Evolutionary conservation across 2,113 vertebrate genomes (phyloP), one percentile per base, ranked within the genome.

Genomic region (Hippopotamus amphibius): DNA sequence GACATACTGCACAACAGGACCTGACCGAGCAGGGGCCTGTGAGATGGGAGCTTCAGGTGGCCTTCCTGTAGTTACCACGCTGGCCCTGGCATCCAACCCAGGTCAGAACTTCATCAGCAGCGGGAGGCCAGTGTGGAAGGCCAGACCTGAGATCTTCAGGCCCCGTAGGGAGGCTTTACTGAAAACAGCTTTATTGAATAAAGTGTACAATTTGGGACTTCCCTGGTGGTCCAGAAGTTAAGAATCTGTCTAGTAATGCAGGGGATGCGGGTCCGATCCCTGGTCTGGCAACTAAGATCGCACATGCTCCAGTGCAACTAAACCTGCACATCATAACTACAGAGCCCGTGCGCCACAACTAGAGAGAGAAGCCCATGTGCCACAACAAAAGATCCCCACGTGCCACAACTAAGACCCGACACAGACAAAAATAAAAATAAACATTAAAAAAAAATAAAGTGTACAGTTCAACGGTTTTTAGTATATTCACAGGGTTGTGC

Each of bases 51-150:
- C 30, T 59, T 80, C 14, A 9, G 26, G 65, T 30, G 74, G 79
- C n/a, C 48, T 69, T 79, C 74, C 68, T 57, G 48, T 21, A 19
- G 30, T 57, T 63, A 37, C 63, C 7, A 14, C 0, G 9, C 24
- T 48, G 80, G 46, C 48, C 65, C 76, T 61, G 83, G 37, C 30
- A 28, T 24, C 19, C 63, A 0, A 5, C 24, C 3, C 0, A 22
- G 55, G 61, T 50, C 28, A 65, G 41, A 41, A 30, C 26, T 41
- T 48, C 16, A 4, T 11, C 68, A 33, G 66, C 16, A 48, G 46
- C 7, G 0, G 16, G n/a, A 41, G 16, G 46, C 65, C 0, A 0
- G 15, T 6, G 10, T 6, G 11, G 61, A 37, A 12, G 50, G n/a
- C 37, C 37, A 2, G 66, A 53, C 24, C 28, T 0, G 10, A 13